Base-by-base conservation (phyloP, 2,797 vertebrate genomes). In the Borostomias antarcticus region DNA sequence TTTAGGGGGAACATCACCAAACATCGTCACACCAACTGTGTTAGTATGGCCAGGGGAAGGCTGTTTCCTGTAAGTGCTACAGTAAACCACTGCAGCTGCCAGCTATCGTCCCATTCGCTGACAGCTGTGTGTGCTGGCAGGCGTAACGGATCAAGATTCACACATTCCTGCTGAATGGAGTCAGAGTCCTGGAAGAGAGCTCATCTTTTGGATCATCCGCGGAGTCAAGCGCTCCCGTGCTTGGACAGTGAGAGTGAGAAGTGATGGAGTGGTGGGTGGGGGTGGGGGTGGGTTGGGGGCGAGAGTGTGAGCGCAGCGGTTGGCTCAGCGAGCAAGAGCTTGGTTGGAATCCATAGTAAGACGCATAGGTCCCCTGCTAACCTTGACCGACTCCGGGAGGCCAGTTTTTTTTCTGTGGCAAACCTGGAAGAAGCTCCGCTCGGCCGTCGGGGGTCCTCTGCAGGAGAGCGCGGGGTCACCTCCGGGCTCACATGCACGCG, bases 111-210 rank as follows among this genome's bases (percentile, higher is more conserved):
- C 29, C 19, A n/a, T 33, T 9, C 30, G 7, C 54, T 72, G 70
- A 47, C 60, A 83, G 77, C 62, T 84, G 76, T 72, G 62, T 83
- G 79, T 64, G 75, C n/a, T 37, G 45, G 72, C 70, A 59, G 17
- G 47, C 58, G 45, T 37, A n/a, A n/a, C 8, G 5, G 30, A 72
- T 84, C 74, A 37, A 68, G 76, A 70, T 76, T 82, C 81, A 79
- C 19, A 58, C 83, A 88, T 90, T 88, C 85, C 75, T 73, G 51
- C n/a, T 21, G 48, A 53, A 80, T 86, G 47, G 37, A 74, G 76
- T 86, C 85, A 83, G 66, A 10, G n/a, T 57, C 74, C 45, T 77
- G 76, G 83, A 83, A 60, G 60, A 74, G 72, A 72, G 58, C 64
- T 71, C 67, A 72, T 70, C 76, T 76, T 80, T 64, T 74, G 73